Evolutionary conservation across 2,888 invertebrate species (phyloP).

Genomic region (Drosophila cyrtoloma): DNA sequence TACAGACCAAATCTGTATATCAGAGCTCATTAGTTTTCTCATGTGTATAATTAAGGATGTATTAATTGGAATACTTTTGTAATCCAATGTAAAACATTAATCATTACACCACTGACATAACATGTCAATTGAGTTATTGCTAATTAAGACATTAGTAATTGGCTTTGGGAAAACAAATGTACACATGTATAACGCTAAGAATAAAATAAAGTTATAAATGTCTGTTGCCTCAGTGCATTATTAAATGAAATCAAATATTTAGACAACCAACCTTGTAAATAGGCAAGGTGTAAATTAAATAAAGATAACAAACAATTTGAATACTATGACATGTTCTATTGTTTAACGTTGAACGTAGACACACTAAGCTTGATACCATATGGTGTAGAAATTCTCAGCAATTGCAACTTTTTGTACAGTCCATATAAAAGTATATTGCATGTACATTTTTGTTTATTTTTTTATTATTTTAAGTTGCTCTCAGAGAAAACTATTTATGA

Average conservation of each 20-base stretch:
- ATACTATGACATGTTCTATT: neutral
- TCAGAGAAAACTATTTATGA: neutral
- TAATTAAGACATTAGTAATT: neutral
- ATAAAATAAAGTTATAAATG: neutral
- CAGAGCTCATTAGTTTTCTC: conserved; percentile 12
- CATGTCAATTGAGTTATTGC: neutral
- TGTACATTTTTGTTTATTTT: neutral
- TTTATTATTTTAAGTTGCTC: neutral
- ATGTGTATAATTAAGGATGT: neutral
- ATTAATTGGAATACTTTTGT: conserved; percentile 1
- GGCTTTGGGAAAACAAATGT: neutral
- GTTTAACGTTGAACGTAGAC: neutral
- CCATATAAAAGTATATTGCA: neutral
- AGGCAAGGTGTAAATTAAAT: neutral
- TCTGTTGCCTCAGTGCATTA: neutral
- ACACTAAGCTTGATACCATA: neutral
- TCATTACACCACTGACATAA: conserved; percentile 18
- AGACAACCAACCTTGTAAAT: neutral
- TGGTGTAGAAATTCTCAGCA: neutral
- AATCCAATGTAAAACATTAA: conserved; percentile 27
- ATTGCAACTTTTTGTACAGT: neutral
- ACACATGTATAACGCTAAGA: neutral
- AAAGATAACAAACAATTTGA: neutral
- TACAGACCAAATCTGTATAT: neutral
- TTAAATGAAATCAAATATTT: neutral